Evolutionary conservation across 2,888 invertebrate genomes (phyloP), one percentile per base, ranked within the genome.

Genomic region (Xestia sexstrigata): DNA sequence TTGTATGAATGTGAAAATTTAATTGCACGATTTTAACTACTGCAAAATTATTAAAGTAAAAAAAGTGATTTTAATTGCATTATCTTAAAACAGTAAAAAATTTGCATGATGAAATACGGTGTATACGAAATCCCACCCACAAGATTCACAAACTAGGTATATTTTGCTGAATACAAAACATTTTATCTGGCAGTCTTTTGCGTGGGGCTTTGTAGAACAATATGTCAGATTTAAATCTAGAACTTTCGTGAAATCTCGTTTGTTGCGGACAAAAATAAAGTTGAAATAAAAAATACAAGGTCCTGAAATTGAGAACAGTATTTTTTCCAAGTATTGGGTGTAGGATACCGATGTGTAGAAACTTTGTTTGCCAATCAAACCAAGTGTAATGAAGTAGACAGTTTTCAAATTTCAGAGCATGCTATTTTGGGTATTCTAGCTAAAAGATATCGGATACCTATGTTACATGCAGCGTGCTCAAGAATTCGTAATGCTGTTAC

Each of bases 391-490:
- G 78, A 81, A 85, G 81, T 86, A 83, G 78, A 82, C 69, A 79
- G 65, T 82, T 84, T 74, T 78, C 67, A 83, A 79, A 80, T 70
- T 35, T 80, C 55, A 78, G 79, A 73, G 65, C 91, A 90, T 91
- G 90, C 89, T 83, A 49, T 67, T 71, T 82, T 62, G 68, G 80
- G 78, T 84, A 76, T 42, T 75, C 79, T 84, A 86, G 49, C 76
- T 79, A 80, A 74, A 71, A 73, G 67, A 42, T 79, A 68, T 72
- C 70, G 60, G 72, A 66, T 81, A 73, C 67, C 67, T 75, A 79
- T 79, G 42, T 83, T 82, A 76, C 95, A 95, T 95, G 95, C 95
- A 90, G 89, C 95, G 93, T 95, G 95, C 95, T 92, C 89, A 91
- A 90, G 90, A 89, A 88, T 74, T 79, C 77, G 62, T 81, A 76